Base-by-base conservation (phyloP, 2,113 vertebrate species). In the Chloropsis cyanopogon region DNA sequence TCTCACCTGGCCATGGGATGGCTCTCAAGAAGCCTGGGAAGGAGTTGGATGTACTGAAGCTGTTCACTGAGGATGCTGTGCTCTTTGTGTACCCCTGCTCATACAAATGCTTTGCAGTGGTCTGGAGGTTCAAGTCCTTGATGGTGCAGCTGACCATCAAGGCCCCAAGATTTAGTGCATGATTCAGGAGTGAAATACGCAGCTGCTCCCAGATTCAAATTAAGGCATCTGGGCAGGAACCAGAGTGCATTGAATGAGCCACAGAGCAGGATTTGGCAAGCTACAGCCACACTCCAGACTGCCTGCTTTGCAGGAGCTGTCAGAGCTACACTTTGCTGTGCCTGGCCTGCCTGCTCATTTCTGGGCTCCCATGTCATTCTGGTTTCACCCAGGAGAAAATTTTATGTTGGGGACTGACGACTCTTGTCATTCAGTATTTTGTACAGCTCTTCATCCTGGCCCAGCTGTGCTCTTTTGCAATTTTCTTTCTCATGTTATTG, bases 1-100 rank as follows among this genome's bases (percentile, higher is more conserved):
- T 24, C 46, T 61, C 20, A n/a, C 25, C 35, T 41, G 29, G 13
- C 31, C 25, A 2, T 7, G 22, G 25, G 33, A 18, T 39, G 53
- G 12, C 75, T 72, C 3, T 47, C 3, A 1, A 39, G 21, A 60
- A 91, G 59, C 39, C 47, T 4, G 1, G 16, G 17, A 9, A 50
- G 47, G 47, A 69, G 53, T 0, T 41, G 50, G 64, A 28, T 1
- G 0, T 14, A 24, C 16, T 4, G 3, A 47, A 68, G 47, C 20
- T 84, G 54, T 68, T 92, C 28, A 41, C 0, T 63, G 47, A 42
- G 19, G 31, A 10, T 42, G 21, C n/a, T 84, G 24, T 46, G 53
- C 49, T 63, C 57, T 64, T 23, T 47, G 1, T 47, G 49, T 39
- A 37, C 19, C 37, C 25, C 41, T 6, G 0, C 50, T 81, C 50